Conservation (phyloP, 2,113 vertebrate genomes). For the Bubo scandiacus region DNA sequence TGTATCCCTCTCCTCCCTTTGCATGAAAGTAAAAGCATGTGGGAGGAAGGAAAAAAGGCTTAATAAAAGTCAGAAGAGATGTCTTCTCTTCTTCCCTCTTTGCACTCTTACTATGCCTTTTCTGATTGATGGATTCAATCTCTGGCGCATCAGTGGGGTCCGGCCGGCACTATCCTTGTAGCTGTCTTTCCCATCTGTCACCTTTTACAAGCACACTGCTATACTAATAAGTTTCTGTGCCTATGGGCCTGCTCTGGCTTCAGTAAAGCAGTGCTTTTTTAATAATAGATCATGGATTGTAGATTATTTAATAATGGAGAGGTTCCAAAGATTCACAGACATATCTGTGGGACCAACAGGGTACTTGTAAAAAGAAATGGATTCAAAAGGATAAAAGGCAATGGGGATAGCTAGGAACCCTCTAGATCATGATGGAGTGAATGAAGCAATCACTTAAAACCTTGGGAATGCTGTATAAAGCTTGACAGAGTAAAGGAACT, state of each 20-base stretch:
- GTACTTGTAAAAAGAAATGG: not conserved
- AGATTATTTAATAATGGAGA: constrained; percentile 32
- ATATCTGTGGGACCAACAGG: not conserved
- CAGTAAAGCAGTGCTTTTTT: constrained; percentile 14
- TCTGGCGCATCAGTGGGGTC: constrained; percentile 28
- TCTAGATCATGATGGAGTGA: not conserved
- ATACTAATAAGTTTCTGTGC: constrained; percentile 1
- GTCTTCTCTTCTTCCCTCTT: not conserved
- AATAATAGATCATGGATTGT: constrained; percentile 9
- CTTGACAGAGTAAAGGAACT: not conserved
- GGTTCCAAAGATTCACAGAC: not conserved
- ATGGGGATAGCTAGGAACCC: not conserved
- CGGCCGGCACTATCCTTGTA: not conserved
- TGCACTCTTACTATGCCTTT: not conserved
- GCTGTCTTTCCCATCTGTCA: constrained; percentile 40
- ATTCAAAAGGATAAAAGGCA: not conserved
- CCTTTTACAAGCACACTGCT: constrained; percentile 19
- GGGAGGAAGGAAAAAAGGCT: not conserved
- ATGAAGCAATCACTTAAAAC: not conserved
- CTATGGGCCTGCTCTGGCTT: not conserved
- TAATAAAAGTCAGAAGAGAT: not conserved
- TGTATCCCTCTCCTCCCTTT: not conserved
- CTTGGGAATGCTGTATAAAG: not conserved
- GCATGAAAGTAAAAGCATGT: not conserved
- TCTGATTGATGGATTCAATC: constrained; percentile 58